Conservation (phyloP, 2,113 vertebrate species). For the Galemys pyrenaicus region DNA sequence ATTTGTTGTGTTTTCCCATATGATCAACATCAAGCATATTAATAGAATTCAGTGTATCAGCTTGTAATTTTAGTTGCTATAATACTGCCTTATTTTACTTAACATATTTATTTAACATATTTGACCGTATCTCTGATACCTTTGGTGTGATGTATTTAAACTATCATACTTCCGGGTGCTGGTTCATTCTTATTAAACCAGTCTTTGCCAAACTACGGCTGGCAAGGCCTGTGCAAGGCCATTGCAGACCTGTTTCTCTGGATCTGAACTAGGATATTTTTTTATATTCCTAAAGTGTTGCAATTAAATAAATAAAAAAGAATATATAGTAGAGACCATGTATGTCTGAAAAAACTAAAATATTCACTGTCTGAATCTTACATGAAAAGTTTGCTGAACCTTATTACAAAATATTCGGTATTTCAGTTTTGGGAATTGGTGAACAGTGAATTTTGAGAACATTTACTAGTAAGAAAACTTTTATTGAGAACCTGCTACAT, state of each 20-base stretch:
- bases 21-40: neutral
- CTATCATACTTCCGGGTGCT: conserved; percentile 4
- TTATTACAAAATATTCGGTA: conserved; percentile 43
- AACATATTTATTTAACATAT: conserved; percentile 41
- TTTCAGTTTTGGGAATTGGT: conserved; percentile 44
- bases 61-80: conserved; percentile 45
- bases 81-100: conserved; percentile 31
- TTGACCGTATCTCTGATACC: neutral
- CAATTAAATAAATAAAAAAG: neutral
- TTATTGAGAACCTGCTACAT: conserved; percentile 26
- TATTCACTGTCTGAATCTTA: conserved; percentile 44
- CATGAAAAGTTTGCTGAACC: neutral
- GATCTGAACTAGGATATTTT: neutral
- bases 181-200: conserved; percentile 37
- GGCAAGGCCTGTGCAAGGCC: neutral
- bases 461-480: conserved; percentile 36
- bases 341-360: conserved; percentile 16
- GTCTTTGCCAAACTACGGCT: neutral
- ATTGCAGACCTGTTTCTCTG: neutral
- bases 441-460: conserved; percentile 24
- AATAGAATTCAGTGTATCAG: conserved; percentile 2
- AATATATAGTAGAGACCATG: conserved; percentile 23
- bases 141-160: conserved; percentile 36
- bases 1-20: conserved; percentile 30
- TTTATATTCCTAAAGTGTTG: neutral